Percentiles rank a stretch among this genome's conserved stretches.
Conservation (phyloP, 2,113 vertebrate species). For the Catharus minimus region DNA sequence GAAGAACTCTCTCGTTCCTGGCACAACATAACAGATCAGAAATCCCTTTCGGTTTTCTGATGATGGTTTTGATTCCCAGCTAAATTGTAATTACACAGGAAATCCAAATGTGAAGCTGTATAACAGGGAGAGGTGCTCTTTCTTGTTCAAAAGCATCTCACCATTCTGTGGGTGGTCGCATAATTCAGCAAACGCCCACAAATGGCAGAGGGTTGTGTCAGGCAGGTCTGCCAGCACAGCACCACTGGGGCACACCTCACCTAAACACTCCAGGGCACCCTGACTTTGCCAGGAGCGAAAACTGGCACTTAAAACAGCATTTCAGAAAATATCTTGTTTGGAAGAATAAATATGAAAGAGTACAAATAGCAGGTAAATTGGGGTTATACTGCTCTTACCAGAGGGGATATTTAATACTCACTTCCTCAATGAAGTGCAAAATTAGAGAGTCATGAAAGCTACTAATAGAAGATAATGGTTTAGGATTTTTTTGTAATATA, state of each 20-base stretch:
- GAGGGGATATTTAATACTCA: background rate
- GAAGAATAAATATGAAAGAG: background rate
- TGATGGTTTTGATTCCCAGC: conserved; percentile 30
- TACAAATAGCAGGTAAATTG: background rate
- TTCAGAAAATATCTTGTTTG: background rate
- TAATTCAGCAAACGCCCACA: background rate
- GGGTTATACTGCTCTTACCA: background rate
- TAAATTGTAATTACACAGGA: conserved; percentile 32
- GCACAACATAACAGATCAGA: conserved; percentile 16
- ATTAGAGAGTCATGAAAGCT: background rate
- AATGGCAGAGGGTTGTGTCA: background rate
- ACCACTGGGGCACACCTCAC: background rate
- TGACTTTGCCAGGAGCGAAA: background rate
- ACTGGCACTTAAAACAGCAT: background rate
- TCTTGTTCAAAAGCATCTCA: conserved; percentile 38
- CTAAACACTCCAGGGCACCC: background rate
- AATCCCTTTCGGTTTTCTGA: conserved; percentile 48
- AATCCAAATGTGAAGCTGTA: conserved; percentile 37
- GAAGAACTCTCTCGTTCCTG: background rate
- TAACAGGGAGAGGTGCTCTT: conserved; percentile 22
- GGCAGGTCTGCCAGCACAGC: background rate
- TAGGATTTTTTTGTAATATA: background rate
- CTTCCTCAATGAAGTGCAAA: background rate
- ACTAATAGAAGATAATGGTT: background rate
- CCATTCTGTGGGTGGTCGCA: background rate